These are phyloP conservation scores for Smithornis capensis DNA, from an alignment of 2,113 vertebrate genomes.

Conservation along the genomic window DNA sequence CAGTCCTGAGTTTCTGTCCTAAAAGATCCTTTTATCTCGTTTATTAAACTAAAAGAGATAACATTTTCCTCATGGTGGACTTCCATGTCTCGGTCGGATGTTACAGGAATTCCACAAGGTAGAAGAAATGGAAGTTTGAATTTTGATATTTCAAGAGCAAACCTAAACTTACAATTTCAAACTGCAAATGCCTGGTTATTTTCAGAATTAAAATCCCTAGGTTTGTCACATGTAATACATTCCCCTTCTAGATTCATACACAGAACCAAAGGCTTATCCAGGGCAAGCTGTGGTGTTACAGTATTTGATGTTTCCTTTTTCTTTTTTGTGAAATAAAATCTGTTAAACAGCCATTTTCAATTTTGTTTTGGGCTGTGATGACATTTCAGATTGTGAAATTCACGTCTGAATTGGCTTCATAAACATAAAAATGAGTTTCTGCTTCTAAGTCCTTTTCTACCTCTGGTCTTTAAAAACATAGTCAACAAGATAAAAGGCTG, in stretches of 20 bases:
- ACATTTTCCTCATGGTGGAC: not conserved
- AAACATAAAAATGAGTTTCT: not conserved
- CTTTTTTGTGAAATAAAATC: not conserved
- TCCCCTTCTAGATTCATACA: not conserved
- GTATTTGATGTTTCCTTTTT: not conserved
- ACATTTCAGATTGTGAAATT: not conserved
- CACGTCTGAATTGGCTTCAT: not conserved
- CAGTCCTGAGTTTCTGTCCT: not conserved
- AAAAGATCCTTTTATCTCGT: not conserved
- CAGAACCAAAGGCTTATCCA: not conserved
- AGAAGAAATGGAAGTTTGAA: not conserved
- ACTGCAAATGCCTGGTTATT: not conserved
- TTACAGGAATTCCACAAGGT: not conserved
- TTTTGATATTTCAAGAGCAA: not conserved
- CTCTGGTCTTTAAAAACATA: not conserved
- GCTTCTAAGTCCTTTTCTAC: not conserved
- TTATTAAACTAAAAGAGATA: not conserved
- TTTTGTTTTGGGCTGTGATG: not conserved
- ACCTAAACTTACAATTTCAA: not conserved
- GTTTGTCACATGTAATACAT: not conserved
- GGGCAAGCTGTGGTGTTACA: not conserved
- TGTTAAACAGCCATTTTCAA: not conserved
- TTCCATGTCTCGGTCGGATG: not conserved
- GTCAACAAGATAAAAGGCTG: not conserved
- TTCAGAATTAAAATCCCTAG: not conserved